Percentiles rank a stretch among this genome's conserved stretches.
phyloP scores from a whole-genome alignment of 2,113 vertebrate species.

The Pseudorasbora parva region DNA sequence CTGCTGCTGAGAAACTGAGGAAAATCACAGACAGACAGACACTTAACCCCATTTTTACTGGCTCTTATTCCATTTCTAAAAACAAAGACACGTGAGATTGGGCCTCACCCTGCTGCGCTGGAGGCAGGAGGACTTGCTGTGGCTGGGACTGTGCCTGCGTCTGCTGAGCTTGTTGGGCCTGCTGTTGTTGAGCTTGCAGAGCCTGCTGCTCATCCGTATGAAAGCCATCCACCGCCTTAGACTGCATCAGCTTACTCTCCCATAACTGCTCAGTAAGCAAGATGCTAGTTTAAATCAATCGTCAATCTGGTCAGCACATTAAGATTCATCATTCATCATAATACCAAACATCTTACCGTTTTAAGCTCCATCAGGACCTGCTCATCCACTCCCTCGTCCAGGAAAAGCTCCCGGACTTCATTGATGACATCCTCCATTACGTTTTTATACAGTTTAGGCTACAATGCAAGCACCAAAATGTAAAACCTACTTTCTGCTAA shows the following conservation, averaged over 20 bases:
- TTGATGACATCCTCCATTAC: constrained; percentile 99
- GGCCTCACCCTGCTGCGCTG: constrained; percentile 88
- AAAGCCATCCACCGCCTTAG: constrained; percentile 97
- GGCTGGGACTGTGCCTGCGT: constrained; percentile 72
- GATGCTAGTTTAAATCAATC: background rate
- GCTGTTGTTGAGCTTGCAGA: constrained; percentile 83
- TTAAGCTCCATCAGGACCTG: constrained; percentile 97
- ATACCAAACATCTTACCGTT: constrained; percentile 78
- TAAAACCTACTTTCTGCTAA: background rate
- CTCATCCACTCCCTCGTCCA: constrained; percentile 97
- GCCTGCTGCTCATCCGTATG: constrained; percentile 91
- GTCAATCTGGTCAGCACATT: constrained; percentile 16
- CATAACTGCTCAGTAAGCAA: constrained; percentile 80
- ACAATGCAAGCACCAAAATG: background rate
- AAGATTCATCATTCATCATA: background rate
- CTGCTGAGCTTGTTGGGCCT: constrained; percentile 80
- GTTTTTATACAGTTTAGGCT: constrained; percentile 96
- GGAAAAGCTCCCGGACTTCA: constrained; percentile 95
- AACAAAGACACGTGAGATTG: background rate
- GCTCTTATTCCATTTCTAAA: background rate
- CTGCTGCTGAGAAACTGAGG: constrained; percentile 89
- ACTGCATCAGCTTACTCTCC: constrained; percentile 98
- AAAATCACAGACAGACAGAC: background rate
- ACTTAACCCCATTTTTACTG: background rate
- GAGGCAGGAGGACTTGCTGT: constrained; percentile 89